Percentiles rank a stretch among this genome's conserved stretches.
phyloP scores from a whole-genome alignment of 2,113 vertebrate genomes.

The Varanus salvator region DNA sequence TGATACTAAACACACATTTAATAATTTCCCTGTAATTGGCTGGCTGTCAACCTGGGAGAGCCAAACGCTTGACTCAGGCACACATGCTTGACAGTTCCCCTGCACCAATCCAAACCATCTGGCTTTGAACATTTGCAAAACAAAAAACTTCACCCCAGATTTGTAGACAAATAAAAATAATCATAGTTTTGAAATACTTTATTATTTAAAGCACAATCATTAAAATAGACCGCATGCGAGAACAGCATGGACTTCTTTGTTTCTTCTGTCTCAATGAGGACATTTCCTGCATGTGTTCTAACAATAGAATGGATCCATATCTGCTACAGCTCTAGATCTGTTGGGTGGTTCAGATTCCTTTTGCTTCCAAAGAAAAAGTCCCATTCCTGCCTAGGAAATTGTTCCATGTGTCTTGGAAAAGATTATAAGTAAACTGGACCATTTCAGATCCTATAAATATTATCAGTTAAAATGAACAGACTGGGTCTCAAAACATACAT shows the following conservation, averaged over 20 bases:
- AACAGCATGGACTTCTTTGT: constrained; percentile 53
- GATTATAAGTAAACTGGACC: neutral
- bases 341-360: neutral
- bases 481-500: neutral
- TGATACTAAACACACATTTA: constrained; percentile 63
- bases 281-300: neutral
- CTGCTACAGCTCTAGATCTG: neutral
- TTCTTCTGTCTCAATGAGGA: constrained; percentile 57
- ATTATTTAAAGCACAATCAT: constrained; percentile 71
- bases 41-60: constrained; percentile 56
- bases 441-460: neutral
- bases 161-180: constrained; percentile 57
- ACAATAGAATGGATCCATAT: neutral
- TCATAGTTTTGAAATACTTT: constrained; percentile 56
- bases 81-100: constrained; percentile 47
- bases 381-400: neutral
- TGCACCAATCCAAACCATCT: constrained; percentile 69
- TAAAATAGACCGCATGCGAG: constrained; percentile 60
- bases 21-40: constrained; percentile 65
- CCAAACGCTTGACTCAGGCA: constrained; percentile 72
- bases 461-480: neutral
- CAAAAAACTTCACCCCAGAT: constrained; percentile 62
- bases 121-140: constrained; percentile 60
- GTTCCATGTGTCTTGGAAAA: neutral
- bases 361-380: neutral